phyloP scores from a whole-genome alignment of 1,140 invertebrate genomes.

The Lucilia sericata region DNA sequence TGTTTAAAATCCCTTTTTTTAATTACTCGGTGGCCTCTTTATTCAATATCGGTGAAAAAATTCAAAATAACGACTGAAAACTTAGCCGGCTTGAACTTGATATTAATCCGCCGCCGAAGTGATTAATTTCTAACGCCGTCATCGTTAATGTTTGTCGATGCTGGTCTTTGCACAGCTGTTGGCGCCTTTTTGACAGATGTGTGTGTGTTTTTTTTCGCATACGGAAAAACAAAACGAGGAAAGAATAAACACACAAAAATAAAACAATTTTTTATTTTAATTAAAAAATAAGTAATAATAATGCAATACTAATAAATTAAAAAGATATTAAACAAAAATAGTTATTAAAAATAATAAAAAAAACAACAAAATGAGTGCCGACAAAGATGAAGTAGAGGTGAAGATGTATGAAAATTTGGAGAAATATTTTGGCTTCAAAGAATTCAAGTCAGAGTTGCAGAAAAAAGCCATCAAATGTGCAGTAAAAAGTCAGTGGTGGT shows the following conservation, averaged over 20 bases:
- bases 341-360: neutral
- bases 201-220: neutral
- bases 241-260: neutral
- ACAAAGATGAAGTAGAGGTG: slow-evolving; percentile 45
- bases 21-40: too few species aligned
- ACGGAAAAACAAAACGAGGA: neutral
- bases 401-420: slow-evolving; percentile 52
- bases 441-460: slow-evolving; percentile 64
- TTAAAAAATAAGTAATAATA: neutral
- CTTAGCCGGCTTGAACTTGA: too few species aligned
- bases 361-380: neutral
- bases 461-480: slow-evolving; percentile 59
- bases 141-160: too few species aligned
- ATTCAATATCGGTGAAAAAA: too few species aligned
- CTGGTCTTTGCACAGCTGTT: neutral
- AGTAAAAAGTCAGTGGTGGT: slow-evolving; percentile 57
- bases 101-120: too few species aligned
- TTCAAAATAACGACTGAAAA: too few species aligned
- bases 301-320: neutral
- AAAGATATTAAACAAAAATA: neutral
- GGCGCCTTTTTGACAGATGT: slow-evolving; percentile 13
- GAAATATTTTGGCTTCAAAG: slow-evolving; percentile 57
- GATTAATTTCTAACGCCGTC: too few species aligned
- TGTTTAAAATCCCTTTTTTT: too few species aligned
- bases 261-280: neutral